Evolutionary conservation across 2,113 vertebrate species (phyloP), one percentile per base, ranked within the genome.

Genomic region (Trinectes maculatus): DNA sequence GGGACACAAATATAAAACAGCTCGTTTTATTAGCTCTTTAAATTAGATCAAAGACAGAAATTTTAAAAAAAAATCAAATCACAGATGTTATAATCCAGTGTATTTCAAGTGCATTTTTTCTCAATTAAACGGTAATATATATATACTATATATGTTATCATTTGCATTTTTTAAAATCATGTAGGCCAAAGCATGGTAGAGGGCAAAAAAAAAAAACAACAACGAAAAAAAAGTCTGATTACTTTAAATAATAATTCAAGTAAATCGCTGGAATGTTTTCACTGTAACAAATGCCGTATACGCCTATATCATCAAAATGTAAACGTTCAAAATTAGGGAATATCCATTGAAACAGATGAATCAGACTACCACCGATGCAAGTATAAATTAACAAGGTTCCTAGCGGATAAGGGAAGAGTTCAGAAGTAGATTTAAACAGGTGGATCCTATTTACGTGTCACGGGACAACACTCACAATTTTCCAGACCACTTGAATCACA

Each of bases 161-260:
- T 96, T 95, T 96, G 94, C 93, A 92, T 92, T 95, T 93, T 93
- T 18, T 93, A 94, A n/a, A n/a, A n/a, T 94, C 93, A 94, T 94
- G 95, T 95, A 75, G 86, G 83, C 85, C 83, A 79, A 95, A 93
- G 93, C 93, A 94, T 93, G 93, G 93, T 94, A 94, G 91, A 94
- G n/a, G n/a, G n/a, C n/a, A n/a, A n/a, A n/a, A 70, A 58, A 82
- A 72, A 80, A 83, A 53, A 85, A 83, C 60, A 79, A 77, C 67
- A 71, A 3, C 36, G 63, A 59, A 71, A 77, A 84, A 88, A 85
- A 89, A 90, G 89, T 92, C 92, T 87, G 93, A 94, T 94, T 96
- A 94, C 91, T 89, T 98, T 98, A 98, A 99, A 98, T 98, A 98
- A 96, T 91, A 96, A 96, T 99, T 99, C 96, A 99, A 99, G 97